A percentile compares a stretch with the other conserved stretches of the same genome.
phyloP scores from a whole-genome alignment of 2,888 invertebrate species.

The Deroplatys truncata region DNA sequence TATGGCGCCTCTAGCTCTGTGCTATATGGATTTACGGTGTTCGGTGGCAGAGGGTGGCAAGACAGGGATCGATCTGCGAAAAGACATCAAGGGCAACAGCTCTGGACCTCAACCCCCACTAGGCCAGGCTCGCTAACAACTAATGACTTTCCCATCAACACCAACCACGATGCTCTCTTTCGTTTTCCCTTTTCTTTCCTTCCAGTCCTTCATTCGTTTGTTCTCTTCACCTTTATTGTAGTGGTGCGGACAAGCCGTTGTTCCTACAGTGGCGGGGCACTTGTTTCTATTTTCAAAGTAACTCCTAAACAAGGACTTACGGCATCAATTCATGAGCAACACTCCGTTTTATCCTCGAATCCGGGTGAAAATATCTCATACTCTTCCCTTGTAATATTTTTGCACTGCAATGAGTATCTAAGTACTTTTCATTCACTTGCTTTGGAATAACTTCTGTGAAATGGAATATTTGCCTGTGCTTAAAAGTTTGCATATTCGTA shows the following conservation, averaged over 20 bases:
- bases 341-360: neutral
- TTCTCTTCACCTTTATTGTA: constrained; percentile 11
- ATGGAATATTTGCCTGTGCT: too few species aligned
- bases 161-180: constrained; percentile 23
- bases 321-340: neutral
- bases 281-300: neutral
- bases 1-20: neutral
- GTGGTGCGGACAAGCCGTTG: neutral
- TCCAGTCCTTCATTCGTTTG: constrained; percentile 7
- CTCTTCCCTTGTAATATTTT: too few species aligned
- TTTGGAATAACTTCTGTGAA: too few species aligned
- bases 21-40: constrained; percentile 10
- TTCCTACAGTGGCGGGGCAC: neutral
- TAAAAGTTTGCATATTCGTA: too few species aligned
- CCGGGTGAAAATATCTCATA: too few species aligned
- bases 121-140: constrained; percentile 23
- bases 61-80: constrained; percentile 21
- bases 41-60: constrained; percentile 5
- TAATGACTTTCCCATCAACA: constrained; percentile 32
- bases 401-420: too few species aligned
- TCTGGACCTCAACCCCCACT: constrained; percentile 9
- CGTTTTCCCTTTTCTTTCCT: neutral
- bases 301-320: neutral
- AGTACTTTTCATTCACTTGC: too few species aligned
- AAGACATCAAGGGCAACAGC: constrained; percentile 22